Evolutionary conservation across 2,888 invertebrate species (phyloP).

Genomic region (Cyclophora albipunctata): DNA sequence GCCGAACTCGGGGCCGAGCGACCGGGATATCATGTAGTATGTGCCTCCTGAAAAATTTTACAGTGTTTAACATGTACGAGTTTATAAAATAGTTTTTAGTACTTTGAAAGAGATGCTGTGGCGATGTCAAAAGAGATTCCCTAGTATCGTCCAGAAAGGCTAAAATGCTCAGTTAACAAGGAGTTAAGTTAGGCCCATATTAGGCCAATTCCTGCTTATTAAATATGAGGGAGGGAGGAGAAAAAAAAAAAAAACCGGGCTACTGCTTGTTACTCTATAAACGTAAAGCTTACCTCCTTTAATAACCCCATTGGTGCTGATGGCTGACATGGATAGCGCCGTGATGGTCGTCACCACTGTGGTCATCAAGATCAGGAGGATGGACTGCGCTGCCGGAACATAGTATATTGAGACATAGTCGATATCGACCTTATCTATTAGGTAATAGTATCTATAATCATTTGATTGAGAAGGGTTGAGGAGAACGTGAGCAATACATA

Average conservation of each 20-base stretch:
- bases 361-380: constrained; percentile 86
- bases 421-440: too few species aligned
- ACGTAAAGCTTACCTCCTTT: constrained; percentile 84
- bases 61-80: too few species aligned
- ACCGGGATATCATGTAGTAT: constrained; percentile 98
- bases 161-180: background rate
- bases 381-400: constrained; percentile 78
- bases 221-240: too few species aligned
- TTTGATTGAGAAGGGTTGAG: too few species aligned
- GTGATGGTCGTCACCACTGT: constrained; percentile 93
- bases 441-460: too few species aligned
- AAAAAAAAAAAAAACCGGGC: too few species aligned
- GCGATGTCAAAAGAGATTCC: background rate
- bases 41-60: constrained; percentile 85
- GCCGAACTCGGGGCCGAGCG: constrained; percentile 97
- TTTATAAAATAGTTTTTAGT: too few species aligned
- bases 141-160: background rate
- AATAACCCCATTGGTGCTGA: constrained; percentile 97
- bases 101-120: background rate
- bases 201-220: too few species aligned
- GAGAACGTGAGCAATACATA: too few species aligned
- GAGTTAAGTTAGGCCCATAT: background rate
- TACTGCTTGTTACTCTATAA: too few species aligned
- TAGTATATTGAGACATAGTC: too few species aligned
- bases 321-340: constrained; percentile 96